A percentile compares a stretch with the other conserved stretches of the same genome.
Evolutionary conservation across 2,888 invertebrate genomes (phyloP).

Genomic region (Myopa testacea): DNA sequence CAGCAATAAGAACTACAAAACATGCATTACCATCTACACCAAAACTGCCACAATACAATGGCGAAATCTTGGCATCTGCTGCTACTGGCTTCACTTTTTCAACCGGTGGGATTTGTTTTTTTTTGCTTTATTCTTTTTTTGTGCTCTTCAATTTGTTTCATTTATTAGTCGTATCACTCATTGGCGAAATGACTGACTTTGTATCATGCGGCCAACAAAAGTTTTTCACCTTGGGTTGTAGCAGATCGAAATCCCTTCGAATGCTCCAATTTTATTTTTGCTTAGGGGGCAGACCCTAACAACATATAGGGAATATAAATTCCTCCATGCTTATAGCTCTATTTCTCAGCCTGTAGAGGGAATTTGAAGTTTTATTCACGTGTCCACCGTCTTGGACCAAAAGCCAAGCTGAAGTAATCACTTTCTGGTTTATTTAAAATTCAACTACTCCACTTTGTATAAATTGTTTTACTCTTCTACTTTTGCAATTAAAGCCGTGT

Average conservation of each 20-base stretch:
- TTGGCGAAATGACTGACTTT: neutral
- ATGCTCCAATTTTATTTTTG: neutral
- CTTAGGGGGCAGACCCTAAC: neutral
- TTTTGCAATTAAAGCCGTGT: too few relatives aligned
- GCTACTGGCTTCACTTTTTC: slow-evolving; percentile 22
- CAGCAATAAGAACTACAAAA: neutral
- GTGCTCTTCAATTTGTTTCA: neutral
- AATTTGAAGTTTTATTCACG: too few relatives aligned
- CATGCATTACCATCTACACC: neutral
- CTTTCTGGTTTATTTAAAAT: too few relatives aligned
- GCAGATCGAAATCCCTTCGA: neutral
- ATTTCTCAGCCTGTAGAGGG: too few relatives aligned
- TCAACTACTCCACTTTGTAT: too few relatives aligned
- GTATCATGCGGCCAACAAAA: neutral
- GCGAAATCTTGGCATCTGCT: neutral
- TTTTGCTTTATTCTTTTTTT: neutral
- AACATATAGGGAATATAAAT: too few relatives aligned
- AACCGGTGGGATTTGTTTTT: slow-evolving; percentile 22
- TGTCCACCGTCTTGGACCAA: too few relatives aligned
- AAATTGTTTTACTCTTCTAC: too few relatives aligned
- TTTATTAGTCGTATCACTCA: neutral
- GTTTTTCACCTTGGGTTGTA: neutral
- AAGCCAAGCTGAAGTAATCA: too few relatives aligned
- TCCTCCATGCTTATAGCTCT: too few relatives aligned
- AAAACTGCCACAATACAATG: neutral